Evolutionary conservation across 2,113 vertebrate species (phyloP).

Genomic region (Passer montanus): DNA sequence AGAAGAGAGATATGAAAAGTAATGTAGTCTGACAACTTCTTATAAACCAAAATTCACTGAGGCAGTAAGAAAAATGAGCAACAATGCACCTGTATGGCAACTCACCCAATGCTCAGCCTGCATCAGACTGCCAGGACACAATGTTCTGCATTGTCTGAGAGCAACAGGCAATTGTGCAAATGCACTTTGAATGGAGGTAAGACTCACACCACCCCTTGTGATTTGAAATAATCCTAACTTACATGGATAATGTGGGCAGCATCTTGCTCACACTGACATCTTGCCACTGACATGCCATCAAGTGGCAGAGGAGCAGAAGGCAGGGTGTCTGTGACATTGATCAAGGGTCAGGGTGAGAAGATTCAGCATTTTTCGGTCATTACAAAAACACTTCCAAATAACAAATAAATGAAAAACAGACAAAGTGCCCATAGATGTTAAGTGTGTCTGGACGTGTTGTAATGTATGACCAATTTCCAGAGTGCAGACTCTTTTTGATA

Average conservation of each 20-base stretch:
- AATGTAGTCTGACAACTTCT: neutral
- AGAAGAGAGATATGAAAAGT: neutral
- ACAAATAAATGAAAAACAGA: neutral
- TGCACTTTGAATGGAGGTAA: neutral
- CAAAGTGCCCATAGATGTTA: neutral
- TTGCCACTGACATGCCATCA: neutral
- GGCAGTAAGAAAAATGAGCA: neutral
- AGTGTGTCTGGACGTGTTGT: neutral
- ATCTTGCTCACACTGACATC: neutral
- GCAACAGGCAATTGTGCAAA: neutral
- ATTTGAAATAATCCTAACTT: neutral
- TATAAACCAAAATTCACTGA: neutral
- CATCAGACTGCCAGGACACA: neutral
- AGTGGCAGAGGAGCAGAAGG: neutral
- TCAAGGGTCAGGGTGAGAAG: neutral
- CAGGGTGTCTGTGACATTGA: fast-evolving
- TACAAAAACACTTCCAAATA: neutral
- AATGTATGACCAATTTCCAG: neutral
- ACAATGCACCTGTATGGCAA: no score
- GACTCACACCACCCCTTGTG: neutral
- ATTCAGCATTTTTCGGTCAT: neutral
- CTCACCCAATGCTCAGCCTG: neutral
- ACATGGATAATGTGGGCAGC: neutral
- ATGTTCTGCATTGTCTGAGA: neutral
- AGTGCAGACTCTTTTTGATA: neutral